A percentile compares a stretch with the other conserved stretches of the same genome.
Evolutionary conservation across 2,797 vertebrate genomes (phyloP).

Genomic region (Oreochromis grahami): DNA sequence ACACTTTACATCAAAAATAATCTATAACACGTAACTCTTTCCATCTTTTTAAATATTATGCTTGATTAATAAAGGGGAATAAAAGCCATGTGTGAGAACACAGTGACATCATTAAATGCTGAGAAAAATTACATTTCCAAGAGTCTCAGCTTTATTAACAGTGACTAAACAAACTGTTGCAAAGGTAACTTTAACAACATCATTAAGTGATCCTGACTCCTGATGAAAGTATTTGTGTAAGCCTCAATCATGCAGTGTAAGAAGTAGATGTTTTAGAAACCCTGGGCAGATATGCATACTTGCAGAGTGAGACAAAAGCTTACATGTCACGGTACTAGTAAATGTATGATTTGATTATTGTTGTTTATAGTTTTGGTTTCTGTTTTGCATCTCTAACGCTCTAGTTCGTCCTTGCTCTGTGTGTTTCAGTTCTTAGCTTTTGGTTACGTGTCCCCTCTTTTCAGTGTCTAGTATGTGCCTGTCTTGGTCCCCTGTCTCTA

Average conservation of each 20-base stretch:
- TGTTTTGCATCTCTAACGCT: not conserved
- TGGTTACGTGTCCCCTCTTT: too few relatives aligned
- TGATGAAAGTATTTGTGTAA: not conserved
- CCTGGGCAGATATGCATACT: too few relatives aligned
- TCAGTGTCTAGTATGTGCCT: too few relatives aligned
- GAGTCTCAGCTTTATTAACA: not conserved
- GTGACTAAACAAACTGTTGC: not conserved
- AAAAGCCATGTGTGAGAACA: not conserved
- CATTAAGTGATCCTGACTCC: not conserved
- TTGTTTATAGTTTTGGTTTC: not conserved
- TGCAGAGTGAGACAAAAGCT: too few relatives aligned
- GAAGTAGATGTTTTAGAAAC: not conserved
- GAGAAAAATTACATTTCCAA: not conserved
- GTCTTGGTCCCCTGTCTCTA: too few relatives aligned
- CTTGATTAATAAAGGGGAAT: not conserved
- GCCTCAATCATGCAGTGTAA: not conserved
- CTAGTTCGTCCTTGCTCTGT: not conserved
- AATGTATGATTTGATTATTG: not conserved
- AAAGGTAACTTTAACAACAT: not conserved
- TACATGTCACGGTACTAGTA: too few relatives aligned
- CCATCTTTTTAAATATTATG: not conserved
- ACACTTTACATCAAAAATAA: not conserved
- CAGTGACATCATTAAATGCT: not conserved
- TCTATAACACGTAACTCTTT: not conserved
- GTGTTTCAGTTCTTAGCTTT: too few relatives aligned